These are phyloP conservation scores for Spinibarbus caldwelli DNA, from an alignment of 2,797 vertebrate species.

Conservation along the genomic window DNA sequence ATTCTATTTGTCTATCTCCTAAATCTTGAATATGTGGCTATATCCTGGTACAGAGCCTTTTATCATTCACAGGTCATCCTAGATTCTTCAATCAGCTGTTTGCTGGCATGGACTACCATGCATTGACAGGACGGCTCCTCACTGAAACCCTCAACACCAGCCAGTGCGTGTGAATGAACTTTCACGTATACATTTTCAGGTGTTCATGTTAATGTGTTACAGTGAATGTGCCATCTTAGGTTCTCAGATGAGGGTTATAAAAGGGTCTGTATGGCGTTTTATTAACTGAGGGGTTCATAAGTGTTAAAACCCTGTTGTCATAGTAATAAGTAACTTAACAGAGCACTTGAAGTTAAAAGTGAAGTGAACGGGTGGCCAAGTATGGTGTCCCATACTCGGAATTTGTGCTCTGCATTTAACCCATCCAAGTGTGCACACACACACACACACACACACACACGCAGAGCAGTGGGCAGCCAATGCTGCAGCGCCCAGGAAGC, in stretches of 20 bases:
- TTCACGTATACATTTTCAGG: background rate
- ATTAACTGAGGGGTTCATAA: background rate
- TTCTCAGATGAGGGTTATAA: background rate
- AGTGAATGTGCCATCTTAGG: background rate
- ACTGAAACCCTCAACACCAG: conserved; percentile 89
- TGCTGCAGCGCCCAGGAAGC: too few species aligned
- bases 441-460: too few species aligned
- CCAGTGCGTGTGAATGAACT: conserved; percentile 73
- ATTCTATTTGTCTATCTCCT: background rate
- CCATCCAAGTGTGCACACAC: too few species aligned
- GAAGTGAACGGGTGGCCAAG: too few species aligned
- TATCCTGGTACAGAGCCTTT: background rate
- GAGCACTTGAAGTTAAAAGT: conserved; percentile 20
- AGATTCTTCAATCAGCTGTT: conserved; percentile 89
- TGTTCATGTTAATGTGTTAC: conserved; percentile 41
- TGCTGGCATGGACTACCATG: conserved; percentile 84
- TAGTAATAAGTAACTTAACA: conserved; percentile 46
- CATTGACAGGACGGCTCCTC: conserved; percentile 84
- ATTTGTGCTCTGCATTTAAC: too few species aligned
- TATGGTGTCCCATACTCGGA: too few species aligned
- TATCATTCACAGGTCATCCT: conserved; percentile 80
- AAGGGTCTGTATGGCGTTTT: background rate
- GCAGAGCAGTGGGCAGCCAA: too few species aligned
- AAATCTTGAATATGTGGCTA: background rate
- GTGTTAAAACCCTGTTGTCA: conserved; percentile 10